Evolutionary conservation across 2,113 vertebrate species (phyloP).

Genomic region (Hydropotes inermis): DNA sequence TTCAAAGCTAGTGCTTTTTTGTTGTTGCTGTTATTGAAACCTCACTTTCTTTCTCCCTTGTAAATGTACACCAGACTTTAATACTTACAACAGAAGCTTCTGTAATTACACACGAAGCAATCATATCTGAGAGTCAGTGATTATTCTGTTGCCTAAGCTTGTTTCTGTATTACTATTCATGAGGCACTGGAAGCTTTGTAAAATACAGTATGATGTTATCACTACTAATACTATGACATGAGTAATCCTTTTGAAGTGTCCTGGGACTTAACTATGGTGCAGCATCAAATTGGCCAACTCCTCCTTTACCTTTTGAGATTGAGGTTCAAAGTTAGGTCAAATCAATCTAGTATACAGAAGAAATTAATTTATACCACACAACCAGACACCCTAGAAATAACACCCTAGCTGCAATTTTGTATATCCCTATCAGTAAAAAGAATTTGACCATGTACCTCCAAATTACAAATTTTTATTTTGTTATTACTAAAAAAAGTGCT

Average conservation of each 20-base stretch:
- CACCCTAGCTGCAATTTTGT: background rate
- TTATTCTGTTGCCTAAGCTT: background rate
- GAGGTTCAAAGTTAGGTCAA: background rate
- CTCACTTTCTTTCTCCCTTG: background rate
- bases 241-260: background rate
- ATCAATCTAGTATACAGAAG: background rate
- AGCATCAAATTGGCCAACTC: background rate
- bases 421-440: background rate
- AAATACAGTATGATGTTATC: background rate
- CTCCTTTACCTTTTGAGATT: background rate
- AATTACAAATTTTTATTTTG: background rate
- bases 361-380: background rate
- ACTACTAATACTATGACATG: background rate
- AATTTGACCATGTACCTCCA: background rate
- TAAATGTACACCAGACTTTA: background rate
- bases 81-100: background rate
- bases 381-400: background rate
- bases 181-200: background rate
- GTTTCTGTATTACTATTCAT: background rate
- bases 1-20: slow-evolving; percentile 12
- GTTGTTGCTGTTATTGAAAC: background rate
- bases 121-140: background rate
- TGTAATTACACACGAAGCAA: background rate
- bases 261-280: background rate
- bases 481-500: background rate